These are phyloP conservation scores for Cossypha niveicapilla DNA, from an alignment of 2,797 vertebrate genomes.

Conservation along the genomic window DNA sequence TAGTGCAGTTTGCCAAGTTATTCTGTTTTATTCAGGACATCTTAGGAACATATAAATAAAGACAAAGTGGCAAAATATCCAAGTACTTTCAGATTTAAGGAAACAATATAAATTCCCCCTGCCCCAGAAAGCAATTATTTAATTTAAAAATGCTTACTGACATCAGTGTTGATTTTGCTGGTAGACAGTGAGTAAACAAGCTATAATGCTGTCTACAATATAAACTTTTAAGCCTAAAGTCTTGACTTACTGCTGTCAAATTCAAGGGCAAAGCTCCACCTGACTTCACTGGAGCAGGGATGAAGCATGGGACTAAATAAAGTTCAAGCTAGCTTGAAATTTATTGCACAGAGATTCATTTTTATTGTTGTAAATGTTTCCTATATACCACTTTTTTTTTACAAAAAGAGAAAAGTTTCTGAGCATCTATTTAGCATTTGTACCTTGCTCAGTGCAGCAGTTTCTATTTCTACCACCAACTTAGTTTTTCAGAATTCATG, in stretches of 20 bases:
- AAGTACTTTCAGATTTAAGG: background rate
- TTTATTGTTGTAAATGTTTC: background rate
- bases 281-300: background rate
- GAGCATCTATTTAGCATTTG: background rate
- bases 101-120: background rate
- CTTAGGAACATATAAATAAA: background rate
- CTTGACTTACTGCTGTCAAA: background rate
- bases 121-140: background rate
- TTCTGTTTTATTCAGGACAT: background rate
- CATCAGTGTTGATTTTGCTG: background rate
- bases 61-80: background rate
- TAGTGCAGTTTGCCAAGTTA: background rate
- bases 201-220: background rate
- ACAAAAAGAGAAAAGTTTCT: background rate
- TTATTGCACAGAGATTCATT: background rate
- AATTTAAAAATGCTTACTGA: background rate
- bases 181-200: background rate
- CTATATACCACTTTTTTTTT: background rate
- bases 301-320: background rate
- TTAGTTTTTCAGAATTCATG: background rate
- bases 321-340: background rate
- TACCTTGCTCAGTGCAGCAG: background rate
- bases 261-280: background rate
- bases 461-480: background rate
- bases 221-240: background rate